phyloP scores from a whole-genome alignment of 2,888 invertebrate genomes.

The Crossocerus cetratus region DNA sequence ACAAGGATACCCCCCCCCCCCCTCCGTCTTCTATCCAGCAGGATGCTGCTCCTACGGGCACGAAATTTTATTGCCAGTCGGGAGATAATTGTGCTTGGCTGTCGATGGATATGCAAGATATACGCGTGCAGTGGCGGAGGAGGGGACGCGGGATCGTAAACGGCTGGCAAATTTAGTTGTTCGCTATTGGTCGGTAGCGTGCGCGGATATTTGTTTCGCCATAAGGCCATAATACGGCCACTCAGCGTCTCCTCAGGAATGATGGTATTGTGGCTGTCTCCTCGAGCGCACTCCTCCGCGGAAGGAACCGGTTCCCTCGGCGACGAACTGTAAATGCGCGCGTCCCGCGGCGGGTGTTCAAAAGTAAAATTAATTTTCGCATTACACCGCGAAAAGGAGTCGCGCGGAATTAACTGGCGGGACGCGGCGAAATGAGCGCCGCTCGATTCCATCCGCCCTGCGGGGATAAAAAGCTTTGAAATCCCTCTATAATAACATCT shows the following conservation, averaged over 20 bases:
- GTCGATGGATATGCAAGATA: neutral
- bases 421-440: neutral
- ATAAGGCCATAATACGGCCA: conserved; percentile 53
- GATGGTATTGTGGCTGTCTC: conserved; percentile 56
- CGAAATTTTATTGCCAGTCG: too few relatives aligned
- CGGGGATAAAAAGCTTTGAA: neutral
- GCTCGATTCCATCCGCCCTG: neutral
- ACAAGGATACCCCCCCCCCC: neutral
- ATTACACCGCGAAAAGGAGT: conserved; percentile 49
- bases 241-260: conserved; percentile 55
- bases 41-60: too few relatives aligned
- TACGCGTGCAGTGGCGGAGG: neutral
- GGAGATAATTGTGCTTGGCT: neutral
- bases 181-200: conserved; percentile 57
- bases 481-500: too few relatives aligned
- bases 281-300: conserved; percentile 29
- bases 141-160: neutral
- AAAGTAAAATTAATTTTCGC: conserved; percentile 43
- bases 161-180: conserved; percentile 42
- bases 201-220: conserved; percentile 56
- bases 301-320: conserved; percentile 47
- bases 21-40: too few relatives aligned
- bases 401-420: conserved; percentile 39
- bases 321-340: conserved; percentile 43
- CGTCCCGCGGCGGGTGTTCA: conserved; percentile 17